Evolutionary conservation across 1,140 invertebrate species (phyloP).

Genomic region (Pogonomyrmex californicus): DNA sequence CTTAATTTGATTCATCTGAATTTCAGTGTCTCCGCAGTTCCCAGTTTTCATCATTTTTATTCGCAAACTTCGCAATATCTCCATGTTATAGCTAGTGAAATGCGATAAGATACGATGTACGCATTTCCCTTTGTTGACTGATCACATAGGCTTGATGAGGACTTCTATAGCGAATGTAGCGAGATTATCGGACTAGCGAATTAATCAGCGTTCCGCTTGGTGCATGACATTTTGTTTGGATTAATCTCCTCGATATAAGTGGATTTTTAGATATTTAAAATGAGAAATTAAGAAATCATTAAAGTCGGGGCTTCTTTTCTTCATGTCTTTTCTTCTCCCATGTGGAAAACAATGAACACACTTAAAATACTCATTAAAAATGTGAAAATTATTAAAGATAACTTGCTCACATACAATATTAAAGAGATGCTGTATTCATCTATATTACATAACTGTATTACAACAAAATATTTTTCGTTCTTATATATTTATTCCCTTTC

Average conservation of each 20-base stretch:
- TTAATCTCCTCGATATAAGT: constrained; percentile 30
- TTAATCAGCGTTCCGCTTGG: constrained; percentile 24
- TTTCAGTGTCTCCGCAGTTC: not conserved
- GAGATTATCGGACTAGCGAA: constrained; percentile 38
- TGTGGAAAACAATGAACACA: no score
- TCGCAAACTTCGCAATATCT: constrained; percentile 21
- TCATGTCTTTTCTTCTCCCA: not conserved
- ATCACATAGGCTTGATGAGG: constrained; percentile 9
- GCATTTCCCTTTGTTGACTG: constrained; percentile 48
- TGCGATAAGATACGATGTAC: constrained; percentile 44
- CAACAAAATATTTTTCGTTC: no score
- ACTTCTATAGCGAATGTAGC: not conserved
- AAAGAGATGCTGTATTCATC: no score
- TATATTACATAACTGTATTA: no score
- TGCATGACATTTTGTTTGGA: not conserved
- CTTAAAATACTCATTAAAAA: no score
- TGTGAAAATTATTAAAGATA: no score
- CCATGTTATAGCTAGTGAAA: constrained; percentile 11
- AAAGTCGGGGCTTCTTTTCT: not conserved
- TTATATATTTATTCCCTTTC: no score
- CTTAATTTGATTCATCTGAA: constrained; percentile 25
- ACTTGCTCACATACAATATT: no score
- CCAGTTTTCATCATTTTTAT: constrained; percentile 24
- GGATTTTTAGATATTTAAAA: not conserved
- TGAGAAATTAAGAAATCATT: constrained; percentile 20